These are phyloP conservation scores for Psammodynastes pulverulentus DNA, from an alignment of 2,113 vertebrate genomes.

Conservation along the genomic window DNA sequence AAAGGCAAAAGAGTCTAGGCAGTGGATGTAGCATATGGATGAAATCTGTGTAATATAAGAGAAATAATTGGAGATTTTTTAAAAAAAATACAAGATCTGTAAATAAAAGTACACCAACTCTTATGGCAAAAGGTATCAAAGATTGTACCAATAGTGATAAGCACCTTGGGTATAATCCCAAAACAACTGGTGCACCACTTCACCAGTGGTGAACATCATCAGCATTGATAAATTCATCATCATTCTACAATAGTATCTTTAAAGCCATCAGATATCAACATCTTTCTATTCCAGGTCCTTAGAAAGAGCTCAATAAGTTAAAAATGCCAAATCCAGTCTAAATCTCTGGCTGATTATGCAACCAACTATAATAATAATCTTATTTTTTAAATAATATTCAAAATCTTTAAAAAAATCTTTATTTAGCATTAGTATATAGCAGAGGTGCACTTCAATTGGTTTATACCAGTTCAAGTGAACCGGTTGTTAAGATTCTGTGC, in stretches of 20 bases:
- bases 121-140: neutral
- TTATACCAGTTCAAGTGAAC: no score
- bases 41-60: neutral
- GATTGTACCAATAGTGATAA: neutral
- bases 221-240: neutral
- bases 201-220: neutral
- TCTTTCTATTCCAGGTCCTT: neutral
- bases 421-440: constrained; percentile 21
- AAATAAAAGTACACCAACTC: neutral
- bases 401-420: neutral
- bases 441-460: no score
- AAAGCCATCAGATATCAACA: neutral
- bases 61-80: neutral
- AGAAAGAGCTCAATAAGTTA: neutral
- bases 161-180: neutral
- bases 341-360: neutral
- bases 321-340: neutral
- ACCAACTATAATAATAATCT: neutral
- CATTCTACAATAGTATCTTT: neutral
- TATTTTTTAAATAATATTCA: constrained; percentile 18
- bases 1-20: no score
- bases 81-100: neutral
- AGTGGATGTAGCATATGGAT: no score
- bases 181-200: neutral
- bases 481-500: no score